Conservation (phyloP, 2,113 vertebrate genomes). For the Heterotilapia buettikoferi region DNA sequence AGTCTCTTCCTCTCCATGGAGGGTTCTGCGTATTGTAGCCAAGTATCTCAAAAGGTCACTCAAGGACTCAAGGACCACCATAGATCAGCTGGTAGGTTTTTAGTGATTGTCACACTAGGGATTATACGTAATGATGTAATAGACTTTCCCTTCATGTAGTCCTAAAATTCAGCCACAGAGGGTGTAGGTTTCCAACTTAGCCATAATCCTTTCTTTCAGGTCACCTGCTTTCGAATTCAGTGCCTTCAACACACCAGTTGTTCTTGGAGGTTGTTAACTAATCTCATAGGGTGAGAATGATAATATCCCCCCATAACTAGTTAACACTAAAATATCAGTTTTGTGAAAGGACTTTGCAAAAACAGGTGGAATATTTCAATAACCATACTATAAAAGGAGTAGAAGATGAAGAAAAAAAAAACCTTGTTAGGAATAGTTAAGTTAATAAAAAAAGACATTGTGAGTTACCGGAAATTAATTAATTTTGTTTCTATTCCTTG, state of each 20-base stretch:
- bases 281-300: not conserved
- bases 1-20: not conserved
- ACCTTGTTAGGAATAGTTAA: not conserved
- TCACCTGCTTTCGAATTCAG: not conserved
- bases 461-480: not conserved
- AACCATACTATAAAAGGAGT: not conserved
- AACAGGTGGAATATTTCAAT: not conserved
- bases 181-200: not conserved
- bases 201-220: not conserved
- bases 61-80: not conserved
- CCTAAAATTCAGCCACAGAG: not conserved
- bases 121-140: fast-evolving
- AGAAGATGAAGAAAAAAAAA: not conserved
- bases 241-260: not conserved
- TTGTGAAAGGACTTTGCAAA: not conserved
- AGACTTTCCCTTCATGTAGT: not conserved
- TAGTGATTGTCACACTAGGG: not conserved
- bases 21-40: not conserved
- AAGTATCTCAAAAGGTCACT: not conserved
- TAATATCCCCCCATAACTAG: not conserved
- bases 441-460: not conserved
- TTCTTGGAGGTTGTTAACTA: not conserved
- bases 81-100: not conserved
- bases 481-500: not conserved
- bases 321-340: not conserved